Conservation (phyloP, 2,888 invertebrate species). For the Epinotia brunnichana region DNA sequence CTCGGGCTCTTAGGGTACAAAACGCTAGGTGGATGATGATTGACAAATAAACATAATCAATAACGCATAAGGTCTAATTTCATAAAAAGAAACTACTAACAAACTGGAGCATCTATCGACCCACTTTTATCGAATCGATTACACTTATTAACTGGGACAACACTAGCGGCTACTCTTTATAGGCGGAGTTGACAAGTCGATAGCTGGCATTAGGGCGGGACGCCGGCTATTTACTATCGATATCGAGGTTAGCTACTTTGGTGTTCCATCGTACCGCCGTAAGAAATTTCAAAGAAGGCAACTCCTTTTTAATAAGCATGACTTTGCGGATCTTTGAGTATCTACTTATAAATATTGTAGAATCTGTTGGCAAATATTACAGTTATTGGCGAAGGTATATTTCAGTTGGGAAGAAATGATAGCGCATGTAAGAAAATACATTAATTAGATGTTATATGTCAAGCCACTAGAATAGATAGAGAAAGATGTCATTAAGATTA, state of each 20-base stretch:
- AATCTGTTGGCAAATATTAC: too few species aligned
- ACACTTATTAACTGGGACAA: slow-evolving; percentile 60
- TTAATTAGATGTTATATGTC: too few species aligned
- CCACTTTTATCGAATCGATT: slow-evolving; percentile 60
- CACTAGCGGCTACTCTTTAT: slow-evolving; percentile 50
- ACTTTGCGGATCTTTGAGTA: neutral
- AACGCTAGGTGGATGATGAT: neutral
- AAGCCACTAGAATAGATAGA: too few species aligned
- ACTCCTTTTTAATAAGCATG: neutral
- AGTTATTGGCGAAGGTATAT: too few species aligned
- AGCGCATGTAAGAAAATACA: too few species aligned
- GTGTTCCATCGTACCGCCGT: slow-evolving; percentile 12
- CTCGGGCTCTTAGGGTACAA: too few species aligned
- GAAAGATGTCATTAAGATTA: too few species aligned
- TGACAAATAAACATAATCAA: neutral
- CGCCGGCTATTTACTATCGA: slow-evolving; percentile 49
- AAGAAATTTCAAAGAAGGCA: neutral
- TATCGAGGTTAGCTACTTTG: slow-evolving; percentile 46
- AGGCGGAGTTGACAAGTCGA: slow-evolving; percentile 58
- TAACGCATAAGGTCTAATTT: neutral
- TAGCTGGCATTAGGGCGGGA: slow-evolving; percentile 54
- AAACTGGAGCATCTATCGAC: slow-evolving; percentile 56
- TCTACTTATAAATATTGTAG: too few species aligned
- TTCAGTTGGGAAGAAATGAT: too few species aligned
- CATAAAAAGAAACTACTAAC: slow-evolving; percentile 4